phyloP scores from a whole-genome alignment of 1,140 invertebrate genomes.

The Ridgeia piscesae region DNA sequence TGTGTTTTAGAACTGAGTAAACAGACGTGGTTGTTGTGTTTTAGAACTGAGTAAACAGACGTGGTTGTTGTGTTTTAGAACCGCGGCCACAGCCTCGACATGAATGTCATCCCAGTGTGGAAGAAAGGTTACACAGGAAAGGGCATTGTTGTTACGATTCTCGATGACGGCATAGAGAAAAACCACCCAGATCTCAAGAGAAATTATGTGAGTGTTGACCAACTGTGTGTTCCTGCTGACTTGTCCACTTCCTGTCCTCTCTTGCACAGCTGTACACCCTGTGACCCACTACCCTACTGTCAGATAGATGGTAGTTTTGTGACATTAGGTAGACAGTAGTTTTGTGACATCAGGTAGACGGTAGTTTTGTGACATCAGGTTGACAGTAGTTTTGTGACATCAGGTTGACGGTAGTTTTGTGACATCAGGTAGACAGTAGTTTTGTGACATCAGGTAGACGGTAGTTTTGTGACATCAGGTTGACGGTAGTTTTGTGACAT shows the following conservation, averaged over 20 bases:
- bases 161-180: constrained; percentile 60
- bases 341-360: not conserved
- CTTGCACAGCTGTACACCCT: not conserved
- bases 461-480: no score
- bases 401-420: no score
- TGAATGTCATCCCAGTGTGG: constrained; percentile 58
- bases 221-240: no score
- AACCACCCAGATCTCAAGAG: constrained; percentile 54
- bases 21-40: not conserved
- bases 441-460: no score
- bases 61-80: constrained; percentile 52
- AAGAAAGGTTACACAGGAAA: constrained; percentile 51
- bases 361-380: no score
- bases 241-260: not conserved
- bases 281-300: not conserved
- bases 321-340: not conserved
- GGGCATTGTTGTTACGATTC: constrained; percentile 53
- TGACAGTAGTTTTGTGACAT: no score
- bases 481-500: no score
- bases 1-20: constrained; percentile 59
- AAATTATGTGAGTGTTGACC: constrained; percentile 55
- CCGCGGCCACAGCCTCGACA: constrained; percentile 51
- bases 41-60: constrained; percentile 59
- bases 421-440: no score
- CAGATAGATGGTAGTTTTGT: not conserved